Base-by-base conservation (phyloP, 1,140 invertebrate species). In the Lepidurus apus region DNA sequence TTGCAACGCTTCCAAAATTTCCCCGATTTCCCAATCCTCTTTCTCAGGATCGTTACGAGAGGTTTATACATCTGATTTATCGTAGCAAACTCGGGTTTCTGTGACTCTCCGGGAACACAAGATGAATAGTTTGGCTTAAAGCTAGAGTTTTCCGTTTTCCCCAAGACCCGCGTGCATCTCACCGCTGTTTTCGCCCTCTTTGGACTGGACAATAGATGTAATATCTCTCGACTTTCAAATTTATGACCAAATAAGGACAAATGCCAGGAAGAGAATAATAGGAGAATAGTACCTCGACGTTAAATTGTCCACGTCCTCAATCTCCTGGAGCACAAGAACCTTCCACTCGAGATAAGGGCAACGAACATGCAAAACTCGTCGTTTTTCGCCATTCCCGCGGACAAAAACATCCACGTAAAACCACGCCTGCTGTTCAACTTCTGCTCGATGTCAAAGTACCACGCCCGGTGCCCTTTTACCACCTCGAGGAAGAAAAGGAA, bases 161-260 rank as follows among this genome's bases (percentile, higher is more conserved):
- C 53, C 21, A 13, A 65, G 53, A 17, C 7, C 21, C 6, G 53
- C 21, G 13, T 65, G n/a, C 10, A 7, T 17, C 53, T 65, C 34
- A 7, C 21, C 53, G 53, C 53, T 13, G 53, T 65, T 65, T 65
- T 65, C 53, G 6, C 53, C 21, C 21, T 17, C 17, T 13, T 65
- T 7, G 21, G 21, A 65, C 21, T 21, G 53, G 53, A 65, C 53
- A 65, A 65, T 65, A 21, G 53, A 65, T 21, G 8, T 65, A 17
- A 65, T n/a, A 65, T 65, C 21, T 7, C 53, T 21, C 53, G 21
- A 13, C 17, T 21, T 65, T 65, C 8, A 13, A 65, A n/a, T 65
- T 65, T 65, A 65, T 65, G 53, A 65, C 53, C 53, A 65, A 65
- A 65, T 65, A 65, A 65, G 53, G 53, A 65, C 17, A 65, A 65